These are phyloP conservation scores for Passerina amoena DNA, from an alignment of 2,113 vertebrate species.

Conservation along the genomic window DNA sequence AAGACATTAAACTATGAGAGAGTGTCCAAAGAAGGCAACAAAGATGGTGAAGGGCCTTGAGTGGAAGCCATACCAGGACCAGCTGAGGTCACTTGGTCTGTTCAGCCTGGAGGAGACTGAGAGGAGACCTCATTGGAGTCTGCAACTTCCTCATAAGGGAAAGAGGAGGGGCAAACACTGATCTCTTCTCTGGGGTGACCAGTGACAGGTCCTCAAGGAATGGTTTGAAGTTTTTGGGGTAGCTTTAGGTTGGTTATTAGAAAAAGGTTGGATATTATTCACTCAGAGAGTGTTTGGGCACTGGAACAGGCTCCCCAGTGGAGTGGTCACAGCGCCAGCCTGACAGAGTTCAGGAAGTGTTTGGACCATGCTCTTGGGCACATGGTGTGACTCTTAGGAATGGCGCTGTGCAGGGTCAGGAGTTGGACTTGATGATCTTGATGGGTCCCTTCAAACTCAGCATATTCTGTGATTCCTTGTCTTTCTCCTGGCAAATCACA, in stretches of 20 bases:
- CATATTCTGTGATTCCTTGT: neutral
- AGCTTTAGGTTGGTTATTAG: neutral
- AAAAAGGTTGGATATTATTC: neutral
- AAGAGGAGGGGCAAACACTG: accelerated
- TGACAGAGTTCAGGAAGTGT: neutral
- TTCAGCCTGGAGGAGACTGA: neutral
- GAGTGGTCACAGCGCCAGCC: neutral
- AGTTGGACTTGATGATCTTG: neutral
- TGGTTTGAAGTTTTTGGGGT: neutral
- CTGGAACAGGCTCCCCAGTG: neutral
- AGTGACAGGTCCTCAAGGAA: neutral
- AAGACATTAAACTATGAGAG: neutral
- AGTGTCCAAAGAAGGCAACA: neutral
- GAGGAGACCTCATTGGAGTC: neutral
- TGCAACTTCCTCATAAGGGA: accelerated
- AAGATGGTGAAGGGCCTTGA: neutral
- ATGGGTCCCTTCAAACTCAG: neutral
- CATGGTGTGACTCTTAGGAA: neutral
- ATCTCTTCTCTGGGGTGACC: neutral
- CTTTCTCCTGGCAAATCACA: neutral
- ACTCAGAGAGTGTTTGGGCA: accelerated
- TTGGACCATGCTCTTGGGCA: neutral
- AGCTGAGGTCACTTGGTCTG: neutral
- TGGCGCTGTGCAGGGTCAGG: neutral
- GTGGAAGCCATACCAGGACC: accelerated